Evolutionary conservation across 2,888 invertebrate genomes (phyloP), one percentile per base, ranked within the genome.

Genomic region (Scrobipalpa costella): DNA sequence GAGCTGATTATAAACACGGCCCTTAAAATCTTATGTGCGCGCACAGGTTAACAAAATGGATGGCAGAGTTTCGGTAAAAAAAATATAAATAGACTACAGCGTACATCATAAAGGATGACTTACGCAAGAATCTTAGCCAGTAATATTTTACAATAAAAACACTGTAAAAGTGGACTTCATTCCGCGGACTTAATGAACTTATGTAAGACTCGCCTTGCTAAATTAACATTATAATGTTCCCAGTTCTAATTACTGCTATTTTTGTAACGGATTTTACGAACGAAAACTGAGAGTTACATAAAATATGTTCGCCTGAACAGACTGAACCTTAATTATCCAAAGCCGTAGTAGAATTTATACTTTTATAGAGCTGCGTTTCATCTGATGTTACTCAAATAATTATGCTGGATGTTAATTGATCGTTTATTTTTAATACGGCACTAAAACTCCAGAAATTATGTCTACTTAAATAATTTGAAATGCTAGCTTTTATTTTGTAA

Each of bases 101-200:
- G n/a, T n/a, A n/a, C n/a, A 3, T 8, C 9, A 17, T 0, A 19
- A 19, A 21, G 2, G 8, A 21, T 21, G 9, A 19, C 9, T 49
- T 49, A 49, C 49, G 49, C 17, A 17, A 7, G 49, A 7, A 15
- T 44, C 7, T 6, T 15, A 40, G 27, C 52, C 3, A 52, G 52
- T n/a, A 52, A 33, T 33, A 7, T 27, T 27, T n/a, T n/a, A 52
- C 27, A 50, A 21, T 21, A 50, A 50, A 11, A 34, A 11, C 8
- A n/a, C 17, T 7, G 34, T 55, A 34, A 34, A 34, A 27, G 21
- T n/a, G n/a, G 33, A 27, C 27, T 55, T 15, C 55, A 55, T 55
- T 55, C 1, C 15, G 34, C 44, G 11, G 27, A 44, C 44, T 27
- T 59, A 59, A 59, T 59, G 44, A 59, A 59, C 59, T 59, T 44